These are phyloP conservation scores for Stegana nigrithorax DNA, from an alignment of 2,888 invertebrate genomes.

Conservation along the genomic window DNA sequence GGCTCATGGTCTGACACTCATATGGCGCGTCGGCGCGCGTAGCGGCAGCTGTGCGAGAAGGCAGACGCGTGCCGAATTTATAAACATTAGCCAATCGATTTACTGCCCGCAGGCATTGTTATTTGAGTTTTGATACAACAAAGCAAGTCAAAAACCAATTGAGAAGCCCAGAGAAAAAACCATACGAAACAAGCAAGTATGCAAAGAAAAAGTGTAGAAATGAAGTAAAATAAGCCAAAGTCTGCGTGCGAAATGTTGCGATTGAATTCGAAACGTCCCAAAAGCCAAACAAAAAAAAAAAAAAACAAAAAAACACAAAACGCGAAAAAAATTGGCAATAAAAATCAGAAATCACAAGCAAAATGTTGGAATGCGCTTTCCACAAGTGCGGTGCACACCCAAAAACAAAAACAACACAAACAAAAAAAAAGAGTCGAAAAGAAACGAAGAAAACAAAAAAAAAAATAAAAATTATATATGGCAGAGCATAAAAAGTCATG, in stretches of 20 bases:
- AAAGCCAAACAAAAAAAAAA: too few relatives aligned
- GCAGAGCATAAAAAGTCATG: too few relatives aligned
- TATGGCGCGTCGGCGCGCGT: not conserved
- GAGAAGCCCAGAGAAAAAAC: conserved; percentile 3
- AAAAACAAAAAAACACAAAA: not conserved
- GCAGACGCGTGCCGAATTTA: conserved; percentile 64
- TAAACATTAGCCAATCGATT: conserved; percentile 55
- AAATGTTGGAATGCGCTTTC: conserved; percentile 31
- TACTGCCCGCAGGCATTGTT: conserved; percentile 3
- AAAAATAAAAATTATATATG: too few relatives aligned
- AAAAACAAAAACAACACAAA: not conserved
- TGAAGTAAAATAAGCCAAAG: not conserved
- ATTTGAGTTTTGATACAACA: not conserved
- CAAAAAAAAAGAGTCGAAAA: not conserved
- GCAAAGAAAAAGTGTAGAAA: not conserved
- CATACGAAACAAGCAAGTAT: not conserved
- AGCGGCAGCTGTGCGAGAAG: conserved; percentile 8
- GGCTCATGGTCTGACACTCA: conserved; percentile 26
- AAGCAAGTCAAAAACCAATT: too few relatives aligned
- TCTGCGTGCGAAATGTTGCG: not conserved
- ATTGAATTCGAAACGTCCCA: not conserved
- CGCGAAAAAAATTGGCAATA: conserved; percentile 21
- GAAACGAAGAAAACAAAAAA: not conserved
- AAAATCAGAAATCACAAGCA: conserved; percentile 5
- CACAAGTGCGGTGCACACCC: not conserved